Base-by-base conservation (phyloP, 2,113 vertebrate genomes). In the Edolisoma coerulescens region DNA sequence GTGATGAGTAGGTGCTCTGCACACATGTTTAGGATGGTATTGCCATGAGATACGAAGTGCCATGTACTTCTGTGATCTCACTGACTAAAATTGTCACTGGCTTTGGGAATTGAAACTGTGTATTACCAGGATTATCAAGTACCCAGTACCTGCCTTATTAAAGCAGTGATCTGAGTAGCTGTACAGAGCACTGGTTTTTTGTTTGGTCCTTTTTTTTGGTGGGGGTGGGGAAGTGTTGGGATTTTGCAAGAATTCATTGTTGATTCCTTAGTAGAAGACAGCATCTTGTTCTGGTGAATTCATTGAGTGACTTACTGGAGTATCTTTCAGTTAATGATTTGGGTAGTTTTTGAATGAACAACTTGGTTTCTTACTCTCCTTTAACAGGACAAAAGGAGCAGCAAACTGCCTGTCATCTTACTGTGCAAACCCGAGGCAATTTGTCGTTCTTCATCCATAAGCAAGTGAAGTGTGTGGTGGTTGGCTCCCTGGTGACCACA, bases 401-500 rank as follows among this genome's bases (percentile, higher is more conserved):
- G 65, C 96, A 88, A 49, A 83, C 91, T 4, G 82, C 92, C 33
- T 97, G 98, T 56, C 96, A 93, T 75, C 77, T 99, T 75, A 97
- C 94, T 18, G 97, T 99, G 71, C 97, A 98, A 94, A 99, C 98
- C 26, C 91, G 75, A 89, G 97, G 98, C 54, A 97, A 98, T 45
- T 95, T 99, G 65, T 97, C 97, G 3, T 95, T 95, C 19, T 95
- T 93, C 23, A 50, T 98, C 71, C 97, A 95, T 16, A 96, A 98
- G 32, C 53, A 87, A 32, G 97, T 98, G 75, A 97, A 74, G 41
- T 99, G 99, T 45, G 45, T 98, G 65, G 96, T 98, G 30, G 89
- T 98, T 74, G 98, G 98, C 68, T 98, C 98, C 59, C 81, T 99
- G 86, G 95, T 99, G 60, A 98, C 97, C 37, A 97, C 98, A 3